Conservation (phyloP, 53 echinoderm and acorn worm species). For the Henricia sp. region DNA sequence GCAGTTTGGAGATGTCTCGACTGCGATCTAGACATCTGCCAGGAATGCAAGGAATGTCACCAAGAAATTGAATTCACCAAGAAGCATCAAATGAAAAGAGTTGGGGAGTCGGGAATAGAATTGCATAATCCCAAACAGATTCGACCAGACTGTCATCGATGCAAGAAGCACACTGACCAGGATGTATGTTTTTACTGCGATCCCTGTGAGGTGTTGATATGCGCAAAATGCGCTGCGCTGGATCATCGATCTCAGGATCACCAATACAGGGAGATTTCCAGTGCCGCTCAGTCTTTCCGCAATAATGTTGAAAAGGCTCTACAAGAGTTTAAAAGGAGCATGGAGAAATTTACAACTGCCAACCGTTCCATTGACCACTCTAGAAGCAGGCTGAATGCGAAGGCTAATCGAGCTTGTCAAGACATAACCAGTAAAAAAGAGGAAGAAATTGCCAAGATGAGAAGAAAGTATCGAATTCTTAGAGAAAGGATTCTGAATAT, state of each 20-base stretch:
- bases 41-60: conserved; percentile 10
- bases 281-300: not conserved
- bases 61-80: conserved; percentile 1
- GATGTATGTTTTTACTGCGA: conserved; percentile 23
- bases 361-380: not conserved
- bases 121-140: too few relatives aligned
- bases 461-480: conserved; percentile 5
- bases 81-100: conserved; percentile 9
- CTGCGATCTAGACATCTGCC: conserved; percentile 37
- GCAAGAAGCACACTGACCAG: conserved; percentile 7
- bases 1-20: conserved; percentile 19
- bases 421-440: conserved; percentile 31
- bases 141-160: too few relatives aligned
- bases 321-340: not conserved
- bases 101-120: too few relatives aligned
- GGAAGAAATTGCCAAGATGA: conserved; percentile 27
- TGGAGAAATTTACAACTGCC: not conserved
- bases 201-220: not conserved
- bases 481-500: conserved; percentile 9
- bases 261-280: not conserved
- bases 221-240: not conserved
- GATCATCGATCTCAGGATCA: not conserved
- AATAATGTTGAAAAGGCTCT: not conserved
- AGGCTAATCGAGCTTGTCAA: not conserved
- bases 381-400: not conserved